These are phyloP conservation scores for Lepilemur ruficaudatus DNA, from an alignment of 2,797 vertebrate species.

Conservation along the genomic window DNA sequence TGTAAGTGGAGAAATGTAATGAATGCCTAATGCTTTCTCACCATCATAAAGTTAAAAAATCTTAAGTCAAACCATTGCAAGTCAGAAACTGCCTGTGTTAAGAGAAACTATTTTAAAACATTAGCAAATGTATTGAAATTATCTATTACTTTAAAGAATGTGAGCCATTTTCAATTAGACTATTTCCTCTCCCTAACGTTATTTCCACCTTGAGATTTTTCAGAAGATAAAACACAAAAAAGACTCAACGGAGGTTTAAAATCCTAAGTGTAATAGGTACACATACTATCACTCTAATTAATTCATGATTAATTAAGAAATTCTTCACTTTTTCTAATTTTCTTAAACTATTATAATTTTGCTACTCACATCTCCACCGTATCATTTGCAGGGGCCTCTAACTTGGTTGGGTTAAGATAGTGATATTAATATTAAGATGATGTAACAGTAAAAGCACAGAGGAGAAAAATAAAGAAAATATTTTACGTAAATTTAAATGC, in stretches of 20 bases:
- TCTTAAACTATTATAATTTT: background rate
- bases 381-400: background rate
- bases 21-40: background rate
- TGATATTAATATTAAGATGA: background rate
- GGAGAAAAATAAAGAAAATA: background rate
- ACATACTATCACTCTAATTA: background rate
- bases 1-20: rapidly evolving
- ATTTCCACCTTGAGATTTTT: background rate
- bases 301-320: background rate
- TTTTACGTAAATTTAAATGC: background rate
- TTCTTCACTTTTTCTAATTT: background rate
- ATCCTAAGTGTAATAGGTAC: background rate
- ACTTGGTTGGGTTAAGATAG: background rate
- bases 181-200: background rate
- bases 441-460: background rate
- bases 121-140: background rate
- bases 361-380: background rate
- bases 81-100: background rate
- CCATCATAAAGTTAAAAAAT: background rate
- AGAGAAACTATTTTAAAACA: background rate
- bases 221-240: background rate
- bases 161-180: background rate
- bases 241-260: background rate
- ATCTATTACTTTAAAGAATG: background rate
- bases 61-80: background rate